Evolutionary conservation across 2,113 vertebrate species (phyloP).

Genomic region (Toxotes jaculatrix): DNA sequence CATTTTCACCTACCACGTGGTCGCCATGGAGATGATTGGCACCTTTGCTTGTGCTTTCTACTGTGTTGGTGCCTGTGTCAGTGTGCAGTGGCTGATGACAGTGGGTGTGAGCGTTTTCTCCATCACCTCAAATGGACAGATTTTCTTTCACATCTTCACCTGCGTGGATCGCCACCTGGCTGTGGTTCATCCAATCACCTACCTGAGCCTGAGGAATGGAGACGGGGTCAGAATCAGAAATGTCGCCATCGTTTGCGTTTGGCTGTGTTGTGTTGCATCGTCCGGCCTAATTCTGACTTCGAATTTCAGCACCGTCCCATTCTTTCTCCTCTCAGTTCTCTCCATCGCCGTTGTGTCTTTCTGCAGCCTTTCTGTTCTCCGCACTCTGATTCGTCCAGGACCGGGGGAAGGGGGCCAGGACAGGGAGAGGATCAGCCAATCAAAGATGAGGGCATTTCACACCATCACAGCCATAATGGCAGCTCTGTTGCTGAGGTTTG

Average conservation of each 20-base stretch:
- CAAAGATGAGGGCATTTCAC: conserved; percentile 40
- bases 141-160: conserved; percentile 10
- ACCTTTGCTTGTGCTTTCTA: not conserved
- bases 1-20: conserved; percentile 24
- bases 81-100: too few species aligned
- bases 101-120: not conserved
- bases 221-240: conserved; percentile 1
- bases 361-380: conserved; percentile 33
- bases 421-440: not conserved
- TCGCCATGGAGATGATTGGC: not conserved
- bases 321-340: fast-evolving
- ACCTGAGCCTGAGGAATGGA: not conserved
- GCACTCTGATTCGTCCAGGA: conserved; percentile 19
- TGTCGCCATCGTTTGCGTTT: not conserved
- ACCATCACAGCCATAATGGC: conserved; percentile 19
- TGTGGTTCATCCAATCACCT: conserved; percentile 11
- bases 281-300: too few species aligned
- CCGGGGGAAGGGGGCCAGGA: not conserved
- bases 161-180: conserved; percentile 18
- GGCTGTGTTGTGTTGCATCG: not conserved
- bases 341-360: not conserved
- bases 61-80: too few species aligned
- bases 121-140: not conserved
- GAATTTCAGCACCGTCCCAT: not conserved
- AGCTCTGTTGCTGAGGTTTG: not conserved